These are phyloP conservation scores for Temnothorax rugatulus DNA, from an alignment of 2,888 invertebrate genomes.

Conservation along the genomic window DNA sequence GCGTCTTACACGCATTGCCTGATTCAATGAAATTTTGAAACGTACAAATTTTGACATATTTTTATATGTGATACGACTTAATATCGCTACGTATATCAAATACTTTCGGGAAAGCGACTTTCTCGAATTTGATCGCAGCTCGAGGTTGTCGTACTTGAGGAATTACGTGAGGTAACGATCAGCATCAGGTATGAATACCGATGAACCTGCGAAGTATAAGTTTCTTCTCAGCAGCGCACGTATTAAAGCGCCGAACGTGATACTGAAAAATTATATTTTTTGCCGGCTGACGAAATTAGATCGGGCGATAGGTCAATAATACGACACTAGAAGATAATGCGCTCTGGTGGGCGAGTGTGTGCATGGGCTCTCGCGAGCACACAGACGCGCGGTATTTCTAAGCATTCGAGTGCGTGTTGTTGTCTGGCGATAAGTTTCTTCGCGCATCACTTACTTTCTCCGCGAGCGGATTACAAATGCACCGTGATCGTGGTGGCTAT, in stretches of 20 bases:
- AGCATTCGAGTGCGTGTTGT: neutral
- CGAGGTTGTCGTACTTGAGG: neutral
- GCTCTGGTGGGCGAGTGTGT: conserved; percentile 2
- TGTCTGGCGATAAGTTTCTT: neutral
- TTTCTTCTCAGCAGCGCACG: neutral
- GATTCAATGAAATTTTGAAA: neutral
- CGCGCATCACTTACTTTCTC: neutral
- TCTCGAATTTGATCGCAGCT: neutral
- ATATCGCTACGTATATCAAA: neutral
- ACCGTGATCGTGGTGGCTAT: neutral
- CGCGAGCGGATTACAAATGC: neutral
- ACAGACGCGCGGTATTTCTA: neutral
- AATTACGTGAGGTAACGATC: neutral
- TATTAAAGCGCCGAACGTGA: neutral
- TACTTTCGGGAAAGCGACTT: neutral
- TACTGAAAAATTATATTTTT: neutral
- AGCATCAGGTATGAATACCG: neutral
- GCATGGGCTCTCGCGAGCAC: neutral
- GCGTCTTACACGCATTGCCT: neutral
- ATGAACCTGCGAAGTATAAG: neutral
- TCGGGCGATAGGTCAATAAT: conserved; percentile 24
- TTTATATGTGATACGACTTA: neutral
- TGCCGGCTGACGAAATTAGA: neutral
- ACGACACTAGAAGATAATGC: conserved; percentile 7
- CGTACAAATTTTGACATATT: neutral